These are phyloP conservation scores for Cybosia mesomella DNA, from an alignment of 2,888 invertebrate genomes.

Conservation along the genomic window DNA sequence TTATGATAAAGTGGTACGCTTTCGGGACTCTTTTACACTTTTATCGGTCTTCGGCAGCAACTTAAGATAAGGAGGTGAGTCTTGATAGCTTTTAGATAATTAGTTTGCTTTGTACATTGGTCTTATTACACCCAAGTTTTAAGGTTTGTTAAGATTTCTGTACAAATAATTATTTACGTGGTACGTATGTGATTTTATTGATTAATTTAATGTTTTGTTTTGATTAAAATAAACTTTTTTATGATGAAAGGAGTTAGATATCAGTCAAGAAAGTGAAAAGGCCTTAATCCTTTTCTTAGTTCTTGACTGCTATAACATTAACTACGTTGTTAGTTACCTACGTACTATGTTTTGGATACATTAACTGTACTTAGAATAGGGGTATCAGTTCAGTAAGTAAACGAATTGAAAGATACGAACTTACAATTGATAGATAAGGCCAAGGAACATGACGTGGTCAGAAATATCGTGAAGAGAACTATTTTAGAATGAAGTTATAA, in stretches of 20 bases:
- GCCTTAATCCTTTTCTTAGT: not conserved
- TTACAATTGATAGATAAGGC: not conserved
- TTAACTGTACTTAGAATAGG: slow-evolving; percentile 6
- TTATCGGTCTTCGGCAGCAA: slow-evolving; percentile 73
- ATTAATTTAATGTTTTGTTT: not conserved
- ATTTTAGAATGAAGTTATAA: too few species aligned
- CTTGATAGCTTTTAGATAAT: slow-evolving; percentile 83
- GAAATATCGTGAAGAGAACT: not conserved
- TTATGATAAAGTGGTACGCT: slow-evolving; percentile 70
- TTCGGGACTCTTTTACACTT: slow-evolving; percentile 66
- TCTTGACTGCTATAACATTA: not conserved
- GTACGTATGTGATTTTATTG: not conserved
- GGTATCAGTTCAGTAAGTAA: slow-evolving; percentile 3
- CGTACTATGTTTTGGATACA: slow-evolving; percentile 1
- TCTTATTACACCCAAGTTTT: slow-evolving; percentile 47
- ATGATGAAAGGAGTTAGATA: not conserved
- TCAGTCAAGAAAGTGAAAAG: not conserved
- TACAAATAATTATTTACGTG: slow-evolving; percentile 7
- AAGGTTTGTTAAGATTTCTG: slow-evolving; percentile 24
- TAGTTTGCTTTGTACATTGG: slow-evolving; percentile 62
- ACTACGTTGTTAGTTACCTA: not conserved
- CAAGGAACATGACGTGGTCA: not conserved
- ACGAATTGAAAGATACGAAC: not conserved
- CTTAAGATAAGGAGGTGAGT: slow-evolving; percentile 84
- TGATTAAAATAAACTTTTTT: not conserved